A percentile compares a stretch with the other conserved stretches of the same genome.
phyloP scores from a whole-genome alignment of 2,888 invertebrate genomes.

The Clostera curtula region DNA sequence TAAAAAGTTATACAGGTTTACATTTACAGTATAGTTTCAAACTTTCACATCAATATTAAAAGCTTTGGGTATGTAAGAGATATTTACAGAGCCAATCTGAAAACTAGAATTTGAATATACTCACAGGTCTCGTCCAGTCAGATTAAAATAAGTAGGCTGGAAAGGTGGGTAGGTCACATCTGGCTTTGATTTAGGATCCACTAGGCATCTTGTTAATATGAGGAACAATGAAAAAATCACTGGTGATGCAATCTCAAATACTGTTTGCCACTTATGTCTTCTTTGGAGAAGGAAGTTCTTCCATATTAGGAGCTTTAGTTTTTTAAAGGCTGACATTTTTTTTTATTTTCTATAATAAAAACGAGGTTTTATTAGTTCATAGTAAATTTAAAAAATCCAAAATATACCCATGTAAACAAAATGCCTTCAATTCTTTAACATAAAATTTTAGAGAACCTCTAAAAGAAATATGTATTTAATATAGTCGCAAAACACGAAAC shows the following conservation, averaged over 20 bases:
- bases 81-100: not conserved
- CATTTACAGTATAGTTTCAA: too few species aligned
- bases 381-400: not conserved
- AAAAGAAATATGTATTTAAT: too few species aligned
- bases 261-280: conserved; percentile 81
- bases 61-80: too few species aligned
- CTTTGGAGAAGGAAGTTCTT: conserved; percentile 87
- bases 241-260: conserved; percentile 82
- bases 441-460: too few species aligned
- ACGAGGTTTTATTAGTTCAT: not conserved
- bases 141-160: conserved; percentile 58
- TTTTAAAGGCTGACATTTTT: conserved; percentile 62
- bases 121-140: conserved; percentile 52
- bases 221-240: conserved; percentile 81
- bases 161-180: conserved; percentile 47
- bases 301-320: conserved; percentile 85
- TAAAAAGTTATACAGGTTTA: too few species aligned
- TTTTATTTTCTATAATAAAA: conserved; percentile 14
- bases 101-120: conserved; percentile 21
- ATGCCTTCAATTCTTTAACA: too few species aligned
- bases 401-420: too few species aligned
- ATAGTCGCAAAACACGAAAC: too few species aligned
- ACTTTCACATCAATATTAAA: too few species aligned
- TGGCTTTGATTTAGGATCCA: conserved; percentile 74
- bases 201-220: conserved; percentile 81